Evolutionary conservation across 2,888 invertebrate species (phyloP).

Genomic region (Lasius fuliginosus): DNA sequence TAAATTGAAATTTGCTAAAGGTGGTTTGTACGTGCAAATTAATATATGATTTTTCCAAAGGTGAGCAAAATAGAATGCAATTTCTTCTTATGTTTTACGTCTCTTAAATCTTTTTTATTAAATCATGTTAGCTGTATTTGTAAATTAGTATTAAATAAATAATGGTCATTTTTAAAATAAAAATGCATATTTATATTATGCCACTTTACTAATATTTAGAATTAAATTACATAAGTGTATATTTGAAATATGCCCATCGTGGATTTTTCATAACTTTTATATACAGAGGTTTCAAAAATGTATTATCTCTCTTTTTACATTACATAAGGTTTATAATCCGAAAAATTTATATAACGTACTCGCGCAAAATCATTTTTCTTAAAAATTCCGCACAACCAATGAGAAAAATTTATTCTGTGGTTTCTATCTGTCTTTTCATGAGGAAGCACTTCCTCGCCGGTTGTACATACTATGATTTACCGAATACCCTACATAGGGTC

Average conservation of each 20-base stretch:
- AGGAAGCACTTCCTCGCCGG: constrained; percentile 25
- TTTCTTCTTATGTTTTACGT: neutral
- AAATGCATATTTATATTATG: neutral
- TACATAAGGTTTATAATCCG: neutral
- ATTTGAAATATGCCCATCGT: neutral
- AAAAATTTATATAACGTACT: neutral
- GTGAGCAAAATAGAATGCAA: neutral
- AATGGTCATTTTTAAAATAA: neutral
- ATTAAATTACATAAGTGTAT: neutral
- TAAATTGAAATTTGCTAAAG: neutral
- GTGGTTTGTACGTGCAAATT: neutral
- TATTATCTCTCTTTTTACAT: neutral
- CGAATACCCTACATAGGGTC: neutral
- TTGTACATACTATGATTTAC: constrained; percentile 31
- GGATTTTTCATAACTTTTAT: neutral
- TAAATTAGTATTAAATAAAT: neutral
- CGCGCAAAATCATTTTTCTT: constrained; percentile 23
- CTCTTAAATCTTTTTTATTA: neutral
- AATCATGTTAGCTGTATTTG: neutral
- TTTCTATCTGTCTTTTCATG: neutral
- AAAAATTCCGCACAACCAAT: constrained; percentile 13
- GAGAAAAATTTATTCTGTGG: constrained; percentile 23
- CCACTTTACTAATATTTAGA: neutral
- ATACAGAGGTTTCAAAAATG: neutral
- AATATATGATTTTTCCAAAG: neutral